A percentile compares a stretch with the other conserved stretches of the same genome.
Conservation (phyloP, 2,888 invertebrate genomes). For the Aphodius sticticus region DNA sequence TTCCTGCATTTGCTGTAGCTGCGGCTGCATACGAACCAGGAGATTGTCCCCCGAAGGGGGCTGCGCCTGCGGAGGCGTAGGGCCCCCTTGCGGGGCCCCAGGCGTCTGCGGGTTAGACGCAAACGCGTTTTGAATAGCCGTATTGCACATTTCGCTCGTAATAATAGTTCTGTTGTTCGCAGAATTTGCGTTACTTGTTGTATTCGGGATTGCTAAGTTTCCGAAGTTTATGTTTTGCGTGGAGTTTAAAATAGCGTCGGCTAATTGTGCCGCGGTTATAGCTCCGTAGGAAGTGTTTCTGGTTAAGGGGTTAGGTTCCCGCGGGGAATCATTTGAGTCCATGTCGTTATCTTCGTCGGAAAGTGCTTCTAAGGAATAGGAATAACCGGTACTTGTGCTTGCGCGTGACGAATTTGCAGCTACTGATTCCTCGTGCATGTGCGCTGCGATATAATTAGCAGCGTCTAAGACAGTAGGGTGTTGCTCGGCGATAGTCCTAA, state of each 20-base stretch:
- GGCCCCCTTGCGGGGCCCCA: constrained; percentile 34
- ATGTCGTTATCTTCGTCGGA: constrained; percentile 66
- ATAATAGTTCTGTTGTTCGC: constrained; percentile 61
- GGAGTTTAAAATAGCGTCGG: constrained; percentile 75
- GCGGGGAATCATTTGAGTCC: constrained; percentile 55
- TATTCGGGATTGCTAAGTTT: constrained; percentile 33
- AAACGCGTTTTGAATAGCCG: constrained; percentile 78
- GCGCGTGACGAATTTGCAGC: constrained; percentile 64
- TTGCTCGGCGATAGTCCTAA: constrained; percentile 71
- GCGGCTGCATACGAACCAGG: constrained; percentile 61
- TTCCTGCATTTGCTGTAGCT: constrained; percentile 85
- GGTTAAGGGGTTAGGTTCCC: constrained; percentile 53
- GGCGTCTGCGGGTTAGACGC: constrained; percentile 47
- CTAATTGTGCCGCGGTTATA: constrained; percentile 78
- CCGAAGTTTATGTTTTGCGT: constrained; percentile 41
- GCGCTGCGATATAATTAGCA: constrained; percentile 70
- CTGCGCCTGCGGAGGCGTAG: constrained; percentile 16
- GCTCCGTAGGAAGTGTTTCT: constrained; percentile 58
- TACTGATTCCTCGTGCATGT: constrained; percentile 63
- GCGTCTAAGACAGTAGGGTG: constrained; percentile 78
- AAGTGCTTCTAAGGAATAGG: constrained; percentile 63
- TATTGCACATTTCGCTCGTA: constrained; percentile 81
- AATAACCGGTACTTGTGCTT: constrained; percentile 61
- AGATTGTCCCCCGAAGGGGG: constrained; percentile 46
- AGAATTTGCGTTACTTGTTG: constrained; percentile 42